A percentile compares a stretch with the other conserved stretches of the same genome.
These are phyloP conservation scores for Meta bourneti DNA, from an alignment of 2,888 invertebrate species.

Conservation along the genomic window DNA sequence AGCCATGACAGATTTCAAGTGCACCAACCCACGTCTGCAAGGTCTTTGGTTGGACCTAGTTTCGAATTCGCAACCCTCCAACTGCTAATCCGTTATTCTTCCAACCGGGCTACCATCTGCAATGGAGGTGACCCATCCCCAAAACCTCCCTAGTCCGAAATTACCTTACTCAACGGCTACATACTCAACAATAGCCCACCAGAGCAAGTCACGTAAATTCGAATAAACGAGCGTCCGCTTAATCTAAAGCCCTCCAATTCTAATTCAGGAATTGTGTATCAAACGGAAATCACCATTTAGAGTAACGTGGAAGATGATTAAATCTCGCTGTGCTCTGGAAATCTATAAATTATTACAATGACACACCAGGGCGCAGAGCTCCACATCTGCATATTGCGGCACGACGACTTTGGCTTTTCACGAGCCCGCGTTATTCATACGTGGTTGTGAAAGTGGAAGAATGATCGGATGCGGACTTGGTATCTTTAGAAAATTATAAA, in stretches of 20 bases:
- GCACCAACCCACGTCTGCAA: no score
- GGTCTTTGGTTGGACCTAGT: no score
- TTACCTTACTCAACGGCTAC: background rate
- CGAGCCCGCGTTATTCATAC: no score
- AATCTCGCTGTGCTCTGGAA: background rate
- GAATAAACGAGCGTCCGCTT: constrained; percentile 1
- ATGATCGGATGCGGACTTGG: no score
- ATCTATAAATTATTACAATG: constrained; percentile 21
- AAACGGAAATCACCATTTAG: constrained; percentile 37
- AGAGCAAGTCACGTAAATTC: background rate
- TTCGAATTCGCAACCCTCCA: no score
- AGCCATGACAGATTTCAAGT: no score
- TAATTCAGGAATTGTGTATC: constrained; percentile 30
- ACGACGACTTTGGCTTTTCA: background rate
- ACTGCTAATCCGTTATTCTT: no score
- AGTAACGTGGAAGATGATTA: constrained; percentile 4
- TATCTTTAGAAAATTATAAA: no score
- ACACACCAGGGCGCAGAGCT: background rate
- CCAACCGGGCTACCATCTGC: background rate
- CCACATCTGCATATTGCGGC: constrained; percentile 6
- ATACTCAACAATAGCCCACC: background rate
- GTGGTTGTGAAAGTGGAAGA: no score
- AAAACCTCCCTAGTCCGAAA: background rate
- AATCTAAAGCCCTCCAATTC: constrained; percentile 25
- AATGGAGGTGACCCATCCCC: background rate